phyloP scores from a whole-genome alignment of 2,797 vertebrate genomes.

The Scolopax rusticola region DNA sequence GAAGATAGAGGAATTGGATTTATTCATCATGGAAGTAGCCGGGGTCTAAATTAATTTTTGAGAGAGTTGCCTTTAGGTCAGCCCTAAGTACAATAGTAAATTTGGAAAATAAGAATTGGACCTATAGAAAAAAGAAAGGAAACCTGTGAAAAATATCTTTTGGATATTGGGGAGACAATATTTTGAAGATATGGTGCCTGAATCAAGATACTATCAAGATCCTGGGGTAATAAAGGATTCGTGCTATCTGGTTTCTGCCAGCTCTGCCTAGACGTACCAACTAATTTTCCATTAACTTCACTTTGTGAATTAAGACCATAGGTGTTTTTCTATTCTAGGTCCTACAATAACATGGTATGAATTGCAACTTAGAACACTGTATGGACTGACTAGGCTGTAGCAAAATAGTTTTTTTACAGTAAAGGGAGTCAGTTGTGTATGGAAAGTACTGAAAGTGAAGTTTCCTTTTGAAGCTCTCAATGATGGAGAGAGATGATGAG shows the following conservation, averaged over 20 bases:
- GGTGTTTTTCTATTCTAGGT: neutral
- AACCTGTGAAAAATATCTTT: neutral
- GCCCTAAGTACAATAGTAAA: neutral
- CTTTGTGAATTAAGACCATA: neutral
- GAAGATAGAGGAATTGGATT: neutral
- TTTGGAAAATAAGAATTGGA: neutral
- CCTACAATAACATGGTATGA: neutral
- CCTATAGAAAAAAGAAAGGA: neutral
- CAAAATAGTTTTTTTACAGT: neutral
- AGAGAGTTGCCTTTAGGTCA: neutral
- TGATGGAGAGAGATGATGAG: neutral
- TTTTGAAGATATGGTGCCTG: neutral
- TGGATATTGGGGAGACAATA: fast-evolving
- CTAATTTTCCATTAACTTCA: neutral
- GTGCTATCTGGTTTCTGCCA: neutral
- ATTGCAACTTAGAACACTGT: fast-evolving
- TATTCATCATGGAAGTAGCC: neutral
- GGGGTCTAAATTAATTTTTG: neutral
- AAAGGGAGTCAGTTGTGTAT: neutral
- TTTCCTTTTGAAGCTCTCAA: neutral
- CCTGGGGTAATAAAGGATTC: neutral
- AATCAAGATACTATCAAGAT: neutral
- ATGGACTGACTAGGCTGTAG: fast-evolving
- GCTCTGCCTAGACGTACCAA: neutral
- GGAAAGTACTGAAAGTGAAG: neutral